Percentiles rank a stretch among this genome's conserved stretches.
Evolutionary conservation across 2,797 vertebrate species (phyloP).

Genomic region (Argentina silus): DNA sequence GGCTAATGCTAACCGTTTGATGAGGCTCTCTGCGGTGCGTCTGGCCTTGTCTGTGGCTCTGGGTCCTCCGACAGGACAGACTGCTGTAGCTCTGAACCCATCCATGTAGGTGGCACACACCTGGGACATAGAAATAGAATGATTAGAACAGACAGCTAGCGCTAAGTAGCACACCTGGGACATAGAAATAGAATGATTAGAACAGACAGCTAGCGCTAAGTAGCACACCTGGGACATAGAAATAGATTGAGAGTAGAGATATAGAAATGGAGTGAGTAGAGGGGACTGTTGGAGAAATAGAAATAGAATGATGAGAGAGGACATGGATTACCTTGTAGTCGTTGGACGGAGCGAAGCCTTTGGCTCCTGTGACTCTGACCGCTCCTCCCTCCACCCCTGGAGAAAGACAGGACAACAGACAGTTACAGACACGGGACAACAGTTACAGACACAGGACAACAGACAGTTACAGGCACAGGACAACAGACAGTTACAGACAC

Average conservation of each 20-base stretch:
- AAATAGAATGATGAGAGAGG: too few species aligned
- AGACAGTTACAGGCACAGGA: slow-evolving; percentile 2
- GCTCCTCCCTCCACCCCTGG: slow-evolving; percentile 80
- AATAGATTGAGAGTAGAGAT: background rate
- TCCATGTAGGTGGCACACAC: slow-evolving; percentile 87
- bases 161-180: background rate
- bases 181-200: slow-evolving; percentile 3
- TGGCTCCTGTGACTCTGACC: slow-evolving; percentile 80
- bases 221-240: background rate
- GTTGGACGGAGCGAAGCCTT: slow-evolving; percentile 73
- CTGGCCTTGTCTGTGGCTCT: slow-evolving; percentile 81
- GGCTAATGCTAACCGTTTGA: slow-evolving; percentile 44
- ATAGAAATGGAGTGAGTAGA: background rate
- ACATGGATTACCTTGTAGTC: slow-evolving; percentile 79
- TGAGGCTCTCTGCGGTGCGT: slow-evolving; percentile 75
- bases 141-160: background rate
- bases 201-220: background rate
- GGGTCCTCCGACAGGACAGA: slow-evolving; percentile 83
- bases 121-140: slow-evolving; percentile 51
- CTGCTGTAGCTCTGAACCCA: slow-evolving; percentile 85
- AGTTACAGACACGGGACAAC: slow-evolving; percentile 10
- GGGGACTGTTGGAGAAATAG: background rate
- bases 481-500: background rate
- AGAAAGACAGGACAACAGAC: slow-evolving; percentile 25
- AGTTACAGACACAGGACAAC: background rate